Evolutionary conservation across 2,888 invertebrate genomes (phyloP), one percentile per base, ranked within the genome.

Genomic region (Sphecodes monilicornis): DNA sequence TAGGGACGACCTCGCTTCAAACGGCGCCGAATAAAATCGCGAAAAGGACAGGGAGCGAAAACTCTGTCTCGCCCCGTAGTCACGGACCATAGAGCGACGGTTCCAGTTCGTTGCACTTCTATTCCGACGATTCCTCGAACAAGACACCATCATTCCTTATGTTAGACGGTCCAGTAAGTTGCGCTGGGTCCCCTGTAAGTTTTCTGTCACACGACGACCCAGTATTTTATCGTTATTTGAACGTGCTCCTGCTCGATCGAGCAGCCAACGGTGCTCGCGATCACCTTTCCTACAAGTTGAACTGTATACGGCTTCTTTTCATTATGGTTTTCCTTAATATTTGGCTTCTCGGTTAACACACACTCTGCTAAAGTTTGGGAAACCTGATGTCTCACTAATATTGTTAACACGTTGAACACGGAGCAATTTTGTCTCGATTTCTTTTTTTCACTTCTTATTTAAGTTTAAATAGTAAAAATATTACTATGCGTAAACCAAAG

Each of bases 161-260:
- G 60, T 60, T 60, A 60, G 60, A 60, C 60, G 60, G 60, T 60
- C 11, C 60, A 60, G 60, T 29, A 13, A 60, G 60, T 60, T 60
- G 22, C 60, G 13, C 13, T 13, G 11, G n/a, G 57, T 57, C 60
- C n/a, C 13, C 29, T 29, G 60, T 50, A 50, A 50, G 29, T 2
- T 29, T 2, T 5, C 60, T 6, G 16, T 2, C 29, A 6, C 29
- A 1, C 6, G 29, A 29, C 29, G 29, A 29, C 60, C 60, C 26
- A 5, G 60, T 60, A 29, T 29, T 60, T 60, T 60, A 60, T 60
- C 60, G 60, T 60, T 60, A 60, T 60, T 60, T 60, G 60, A 60
- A 60, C 60, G 29, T 29, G 29, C 16, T 60, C 60, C 29, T 60
- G 60, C 60, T 29, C 29, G 29, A 13, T 60, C 60, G 60, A 29